Base-by-base conservation (phyloP, 2,888 invertebrate genomes). In the Meta bourneti region DNA sequence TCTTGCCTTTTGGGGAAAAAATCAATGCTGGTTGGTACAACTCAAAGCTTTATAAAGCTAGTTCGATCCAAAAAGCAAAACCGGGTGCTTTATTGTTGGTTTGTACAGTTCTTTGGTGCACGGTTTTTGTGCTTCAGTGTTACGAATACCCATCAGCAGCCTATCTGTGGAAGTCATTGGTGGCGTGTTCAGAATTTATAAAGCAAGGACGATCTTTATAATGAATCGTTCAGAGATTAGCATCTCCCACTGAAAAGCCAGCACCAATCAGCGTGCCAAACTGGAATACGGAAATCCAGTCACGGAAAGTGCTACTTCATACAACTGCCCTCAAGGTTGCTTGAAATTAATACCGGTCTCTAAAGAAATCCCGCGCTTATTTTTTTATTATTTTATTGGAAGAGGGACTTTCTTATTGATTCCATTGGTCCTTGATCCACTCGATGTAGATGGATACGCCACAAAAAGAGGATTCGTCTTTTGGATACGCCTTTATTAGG, bases 181-280 rank as follows among this genome's bases (percentile, higher is more conserved):
- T 34, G 4, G 34, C 34, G 34, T 61, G 61, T 75, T 74, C 75
- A 75, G 75, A 84, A 84, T 84, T 48, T 74, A 74, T 84, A 74
- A 84, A 61, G 54, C 84, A 72, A 61, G 72, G 72, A 72, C 54
- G n/a, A 51, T 52, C 19, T 78, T n/a, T 52, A 16, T 84, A 84
- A 84, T 84, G 84, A 84, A 84, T 84, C 84, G 84, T 75, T 75
- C 20, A 9, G 20, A 84, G 74, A 84, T 82, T 75, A 84, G 74
- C 48, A 75, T 74, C 61, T 74, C 84, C 74, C 72, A 72, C 52
- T 16, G 20, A 82, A 82, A 77, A 9, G 34, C n/a, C 54, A 48
- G 51, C 84, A 20, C 84, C 84, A 84, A 84, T 84, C 84, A 71
- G 70, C 75, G 74, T 72, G 19, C 16, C 34, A 20, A n/a, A 48